Percentiles rank a stretch among this genome's conserved stretches.
Conservation (phyloP, 2,888 invertebrate species). For the Clivina fossor region DNA sequence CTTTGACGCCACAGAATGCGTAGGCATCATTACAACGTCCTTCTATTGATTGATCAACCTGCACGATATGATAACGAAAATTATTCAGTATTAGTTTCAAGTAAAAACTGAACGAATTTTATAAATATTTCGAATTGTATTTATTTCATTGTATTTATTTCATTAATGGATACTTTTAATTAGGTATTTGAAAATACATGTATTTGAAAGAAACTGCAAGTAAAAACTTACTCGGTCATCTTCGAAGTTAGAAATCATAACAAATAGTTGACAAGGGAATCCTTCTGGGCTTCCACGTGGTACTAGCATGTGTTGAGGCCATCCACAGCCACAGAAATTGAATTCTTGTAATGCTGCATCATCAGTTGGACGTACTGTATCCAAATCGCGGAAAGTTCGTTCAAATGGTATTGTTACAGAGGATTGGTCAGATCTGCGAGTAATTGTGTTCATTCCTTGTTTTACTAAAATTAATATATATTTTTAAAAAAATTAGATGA, state of each 20-base stretch:
- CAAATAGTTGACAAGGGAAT: conserved; percentile 69
- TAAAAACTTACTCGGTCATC: conserved; percentile 62
- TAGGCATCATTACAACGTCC: conserved; percentile 71
- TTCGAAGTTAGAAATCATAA: conserved; percentile 74
- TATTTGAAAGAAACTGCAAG: too few relatives aligned
- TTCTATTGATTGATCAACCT: conserved; percentile 59
- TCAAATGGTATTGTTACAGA: conserved; percentile 83
- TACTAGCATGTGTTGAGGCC: conserved; percentile 81
- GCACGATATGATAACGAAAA: conserved; percentile 24
- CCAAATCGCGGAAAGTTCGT: conserved; percentile 74
- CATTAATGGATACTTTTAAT: not conserved
- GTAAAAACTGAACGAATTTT: not conserved
- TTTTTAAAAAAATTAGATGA: not conserved
- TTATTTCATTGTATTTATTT: conserved; percentile 1
- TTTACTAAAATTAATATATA: conserved; percentile 56
- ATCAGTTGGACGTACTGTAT: conserved; percentile 55
- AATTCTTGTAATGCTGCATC: conserved; percentile 60
- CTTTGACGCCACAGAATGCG: conserved; percentile 78
- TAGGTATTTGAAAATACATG: not conserved
- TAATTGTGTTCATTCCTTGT: conserved; percentile 68
- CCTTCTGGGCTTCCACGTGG: conserved; percentile 72
- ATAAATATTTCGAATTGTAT: not conserved
- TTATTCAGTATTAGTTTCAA: conserved; percentile 11
- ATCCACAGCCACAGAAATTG: conserved; percentile 87
- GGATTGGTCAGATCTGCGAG: conserved; percentile 68